These are phyloP conservation scores for Cyphomyrus plagiostoma DNA, from an alignment of 2,113 vertebrate species.

Conservation along the genomic window DNA sequence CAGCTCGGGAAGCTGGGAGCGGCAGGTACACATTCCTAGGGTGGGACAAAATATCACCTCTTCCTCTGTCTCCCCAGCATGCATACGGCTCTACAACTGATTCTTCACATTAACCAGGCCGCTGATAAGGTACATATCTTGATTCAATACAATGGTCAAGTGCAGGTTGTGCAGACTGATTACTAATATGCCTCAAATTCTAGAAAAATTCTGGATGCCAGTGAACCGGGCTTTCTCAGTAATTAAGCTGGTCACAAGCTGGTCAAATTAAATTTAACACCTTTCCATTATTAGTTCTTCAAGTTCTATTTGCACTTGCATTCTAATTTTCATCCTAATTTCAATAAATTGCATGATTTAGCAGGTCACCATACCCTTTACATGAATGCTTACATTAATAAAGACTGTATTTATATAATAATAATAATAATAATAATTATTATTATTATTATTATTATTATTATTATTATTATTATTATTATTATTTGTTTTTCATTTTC, in stretches of 20 bases:
- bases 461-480: not conserved
- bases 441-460: not conserved
- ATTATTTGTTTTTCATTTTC: not conserved
- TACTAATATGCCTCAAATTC: not conserved
- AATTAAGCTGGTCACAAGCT: not conserved
- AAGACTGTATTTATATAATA: not conserved
- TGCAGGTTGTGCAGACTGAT: not conserved
- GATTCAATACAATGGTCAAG: not conserved
- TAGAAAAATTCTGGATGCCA: not conserved
- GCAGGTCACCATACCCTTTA: not conserved
- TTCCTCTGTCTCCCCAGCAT: not conserved
- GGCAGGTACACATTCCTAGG: constrained; percentile 85
- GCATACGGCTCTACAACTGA: not conserved
- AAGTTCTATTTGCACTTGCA: not conserved
- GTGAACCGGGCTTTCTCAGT: not conserved
- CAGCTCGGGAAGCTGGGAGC: constrained; percentile 68
- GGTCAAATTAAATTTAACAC: not conserved
- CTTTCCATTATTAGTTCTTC: not conserved
- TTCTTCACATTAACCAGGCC: not conserved
- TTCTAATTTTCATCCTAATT: not conserved
- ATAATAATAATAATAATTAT: not conserved
- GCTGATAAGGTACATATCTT: not conserved
- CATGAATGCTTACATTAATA: not conserved
- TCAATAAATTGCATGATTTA: not conserved
- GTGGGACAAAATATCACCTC: constrained; percentile 40